These are phyloP conservation scores for Acrocephalus kingi DNA, from an alignment of 2,113 vertebrate genomes.

Conservation along the genomic window DNA sequence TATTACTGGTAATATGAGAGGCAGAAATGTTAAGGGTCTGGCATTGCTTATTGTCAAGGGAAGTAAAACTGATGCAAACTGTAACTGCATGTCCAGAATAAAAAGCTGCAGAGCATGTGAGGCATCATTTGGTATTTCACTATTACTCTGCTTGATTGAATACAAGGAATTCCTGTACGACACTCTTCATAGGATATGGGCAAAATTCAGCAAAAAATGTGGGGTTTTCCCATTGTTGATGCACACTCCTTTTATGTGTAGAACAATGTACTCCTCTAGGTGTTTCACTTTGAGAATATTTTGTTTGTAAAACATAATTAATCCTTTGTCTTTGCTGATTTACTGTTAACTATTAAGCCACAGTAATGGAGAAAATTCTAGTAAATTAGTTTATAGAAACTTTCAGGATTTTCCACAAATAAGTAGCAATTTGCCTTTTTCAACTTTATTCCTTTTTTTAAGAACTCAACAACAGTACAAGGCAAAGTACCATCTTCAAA, in stretches of 20 bases:
- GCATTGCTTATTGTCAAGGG: background rate
- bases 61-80: background rate
- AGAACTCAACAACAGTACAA: background rate
- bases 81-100: background rate
- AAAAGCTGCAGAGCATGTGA: background rate
- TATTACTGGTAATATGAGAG: background rate
- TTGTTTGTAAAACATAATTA: background rate
- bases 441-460: background rate
- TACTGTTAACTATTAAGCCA: background rate
- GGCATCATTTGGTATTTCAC: background rate
- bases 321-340: background rate
- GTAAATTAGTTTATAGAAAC: background rate
- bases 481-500: background rate
- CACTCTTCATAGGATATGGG: background rate
- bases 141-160: background rate
- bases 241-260: background rate
- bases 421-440: background rate
- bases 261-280: background rate
- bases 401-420: background rate
- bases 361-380: background rate
- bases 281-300: background rate
- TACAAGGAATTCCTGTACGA: background rate
- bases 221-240: background rate
- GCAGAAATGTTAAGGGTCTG: background rate
- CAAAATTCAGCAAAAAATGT: background rate